Conservation (phyloP, 2,797 vertebrate species). For the Lemur catta region DNA sequence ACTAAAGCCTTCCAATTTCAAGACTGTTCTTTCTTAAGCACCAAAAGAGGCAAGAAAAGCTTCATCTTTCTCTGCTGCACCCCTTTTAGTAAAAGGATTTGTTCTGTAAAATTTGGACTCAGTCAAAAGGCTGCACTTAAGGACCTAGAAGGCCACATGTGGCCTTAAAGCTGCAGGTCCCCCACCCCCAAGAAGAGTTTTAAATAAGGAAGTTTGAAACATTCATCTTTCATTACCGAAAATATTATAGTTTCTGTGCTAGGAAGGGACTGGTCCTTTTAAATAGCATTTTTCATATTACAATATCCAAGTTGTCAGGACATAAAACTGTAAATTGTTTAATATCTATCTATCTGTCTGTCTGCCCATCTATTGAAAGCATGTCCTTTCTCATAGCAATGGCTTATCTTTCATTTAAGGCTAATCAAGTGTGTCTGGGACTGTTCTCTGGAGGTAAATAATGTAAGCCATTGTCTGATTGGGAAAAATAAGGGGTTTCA, state of each 20-base stretch:
- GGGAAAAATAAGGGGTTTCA: slow-evolving; percentile 67
- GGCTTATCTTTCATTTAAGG: slow-evolving; percentile 76
- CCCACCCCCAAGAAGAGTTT: not conserved
- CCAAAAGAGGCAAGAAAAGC: not conserved
- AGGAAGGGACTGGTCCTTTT: slow-evolving; percentile 35
- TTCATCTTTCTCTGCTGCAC: not conserved
- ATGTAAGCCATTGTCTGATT: slow-evolving; percentile 73
- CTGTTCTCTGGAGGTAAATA: slow-evolving; percentile 72
- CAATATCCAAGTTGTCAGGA: slow-evolving; percentile 71
- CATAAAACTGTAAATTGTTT: slow-evolving; percentile 75
- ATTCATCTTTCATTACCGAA: slow-evolving; percentile 71
- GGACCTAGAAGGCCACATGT: not conserved
- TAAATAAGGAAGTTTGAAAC: slow-evolving; percentile 56
- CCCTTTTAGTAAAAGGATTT: not conserved
- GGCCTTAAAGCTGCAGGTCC: not conserved
- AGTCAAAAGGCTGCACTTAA: not conserved
- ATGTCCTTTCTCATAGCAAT: slow-evolving; percentile 74
- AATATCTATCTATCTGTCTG: slow-evolving; percentile 75
- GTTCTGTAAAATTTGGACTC: not conserved
- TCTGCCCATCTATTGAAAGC: slow-evolving; percentile 73
- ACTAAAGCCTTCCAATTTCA: not conserved
- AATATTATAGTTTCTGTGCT: slow-evolving; percentile 59
- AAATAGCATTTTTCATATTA: slow-evolving; percentile 73
- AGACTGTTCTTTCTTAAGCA: not conserved
- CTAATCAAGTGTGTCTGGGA: slow-evolving; percentile 77